These are phyloP conservation scores for Chelonus formosanus DNA, from an alignment of 2,888 invertebrate genomes.

Conservation along the genomic window DNA sequence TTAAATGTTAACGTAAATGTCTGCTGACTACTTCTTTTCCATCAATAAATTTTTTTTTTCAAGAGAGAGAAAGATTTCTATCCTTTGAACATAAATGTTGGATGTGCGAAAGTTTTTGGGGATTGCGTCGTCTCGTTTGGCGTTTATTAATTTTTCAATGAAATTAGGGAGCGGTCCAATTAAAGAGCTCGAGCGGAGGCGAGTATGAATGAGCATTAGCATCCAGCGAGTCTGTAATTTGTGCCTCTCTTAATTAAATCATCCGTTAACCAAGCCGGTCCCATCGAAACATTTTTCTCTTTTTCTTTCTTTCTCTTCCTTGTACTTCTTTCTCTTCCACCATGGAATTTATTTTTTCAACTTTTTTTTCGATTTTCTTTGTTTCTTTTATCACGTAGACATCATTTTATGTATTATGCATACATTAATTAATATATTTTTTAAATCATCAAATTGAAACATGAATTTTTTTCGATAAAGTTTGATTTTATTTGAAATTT, in stretches of 20 bases:
- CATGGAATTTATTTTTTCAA: no score
- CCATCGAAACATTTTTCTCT: conserved; percentile 44
- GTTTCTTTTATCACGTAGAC: no score
- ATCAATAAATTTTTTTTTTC: not conserved
- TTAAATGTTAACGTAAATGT: no score
- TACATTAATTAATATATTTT: no score
- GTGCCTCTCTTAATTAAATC: conserved; percentile 66
- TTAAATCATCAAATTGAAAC: no score
- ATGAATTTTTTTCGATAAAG: no score
- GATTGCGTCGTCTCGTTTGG: conserved; percentile 35
- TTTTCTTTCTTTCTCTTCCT: conserved; percentile 35
- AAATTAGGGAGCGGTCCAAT: conserved; percentile 60
- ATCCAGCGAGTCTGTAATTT: conserved; percentile 64
- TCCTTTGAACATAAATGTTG: conserved; percentile 9
- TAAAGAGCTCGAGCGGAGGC: conserved; percentile 59
- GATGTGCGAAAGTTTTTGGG: conserved; percentile 24
- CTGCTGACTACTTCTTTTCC: no score
- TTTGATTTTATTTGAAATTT: no score
- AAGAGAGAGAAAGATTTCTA: not conserved
- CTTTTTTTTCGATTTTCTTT: no score
- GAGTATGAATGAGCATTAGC: conserved; percentile 62
- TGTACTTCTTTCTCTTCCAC: conserved; percentile 32
- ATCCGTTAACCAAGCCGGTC: conserved; percentile 62
- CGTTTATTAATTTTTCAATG: conserved; percentile 55
- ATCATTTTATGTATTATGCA: no score